Percentiles rank a stretch among this genome's conserved stretches.
Conservation (phyloP, 2,888 invertebrate species). For the Candidula unifasciata region DNA sequence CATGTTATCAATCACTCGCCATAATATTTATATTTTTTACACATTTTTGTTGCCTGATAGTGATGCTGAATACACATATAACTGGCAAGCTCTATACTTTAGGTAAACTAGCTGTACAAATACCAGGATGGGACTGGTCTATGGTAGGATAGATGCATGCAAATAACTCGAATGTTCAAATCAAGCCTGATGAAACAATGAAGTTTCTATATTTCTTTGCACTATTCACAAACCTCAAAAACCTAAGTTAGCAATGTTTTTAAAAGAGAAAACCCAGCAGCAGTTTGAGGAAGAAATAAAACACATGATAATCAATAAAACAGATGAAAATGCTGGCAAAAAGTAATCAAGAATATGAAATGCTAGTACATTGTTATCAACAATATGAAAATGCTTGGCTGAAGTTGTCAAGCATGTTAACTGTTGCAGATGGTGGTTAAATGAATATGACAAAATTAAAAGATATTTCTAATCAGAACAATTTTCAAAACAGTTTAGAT, state of each 20-base stretch:
- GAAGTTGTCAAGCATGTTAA: too few species aligned
- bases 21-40: neutral
- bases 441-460: too few species aligned
- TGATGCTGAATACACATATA: neutral
- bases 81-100: neutral
- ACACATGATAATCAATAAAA: conserved; percentile 21
- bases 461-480: too few species aligned
- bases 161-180: conserved; percentile 18
- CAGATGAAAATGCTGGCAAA: neutral
- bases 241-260: conserved; percentile 29
- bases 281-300: conserved; percentile 28
- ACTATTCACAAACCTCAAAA: conserved; percentile 38
- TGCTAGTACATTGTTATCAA: too few species aligned
- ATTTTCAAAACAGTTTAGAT: too few species aligned
- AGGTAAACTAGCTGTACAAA: neutral
- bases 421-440: too few species aligned
- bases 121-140: conserved; percentile 10
- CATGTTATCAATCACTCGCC: too few species aligned
- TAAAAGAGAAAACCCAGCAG: conserved; percentile 19
- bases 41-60: neutral
- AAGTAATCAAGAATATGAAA: neutral
- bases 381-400: too few species aligned
- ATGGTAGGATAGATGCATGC: conserved; percentile 16
- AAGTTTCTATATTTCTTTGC: neutral
- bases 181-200: conserved; percentile 20